Conservation (phyloP, 2,888 invertebrate species). For the Pasiphila rectangulata region DNA sequence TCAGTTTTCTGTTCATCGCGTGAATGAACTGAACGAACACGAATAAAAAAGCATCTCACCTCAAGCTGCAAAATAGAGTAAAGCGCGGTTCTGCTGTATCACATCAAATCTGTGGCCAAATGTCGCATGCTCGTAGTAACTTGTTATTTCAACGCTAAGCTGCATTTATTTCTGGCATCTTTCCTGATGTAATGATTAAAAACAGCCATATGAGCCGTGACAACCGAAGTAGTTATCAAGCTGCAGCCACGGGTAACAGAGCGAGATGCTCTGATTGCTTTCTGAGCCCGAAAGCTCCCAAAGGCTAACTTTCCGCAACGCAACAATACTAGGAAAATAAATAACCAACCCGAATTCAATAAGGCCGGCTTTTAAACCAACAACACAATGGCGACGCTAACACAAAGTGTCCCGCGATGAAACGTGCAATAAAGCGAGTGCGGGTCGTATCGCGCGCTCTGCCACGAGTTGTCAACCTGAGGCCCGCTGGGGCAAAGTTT, state of each 20-base stretch:
- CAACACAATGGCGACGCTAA: constrained; percentile 15
- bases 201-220: neutral
- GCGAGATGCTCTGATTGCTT: neutral
- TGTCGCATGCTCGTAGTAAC: too few relatives aligned
- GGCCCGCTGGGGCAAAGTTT: constrained; percentile 1
- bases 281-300: neutral
- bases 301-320: neutral
- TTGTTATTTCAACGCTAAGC: too few relatives aligned
- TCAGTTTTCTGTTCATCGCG: too few relatives aligned
- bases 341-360: constrained; percentile 19
- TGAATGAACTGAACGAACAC: too few relatives aligned
- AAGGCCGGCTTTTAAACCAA: constrained; percentile 17
- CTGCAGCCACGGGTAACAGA: too few relatives aligned
- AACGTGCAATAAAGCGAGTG: constrained; percentile 32
- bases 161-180: too few relatives aligned
- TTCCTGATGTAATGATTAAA: too few relatives aligned
- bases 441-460: constrained; percentile 45
- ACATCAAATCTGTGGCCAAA: too few relatives aligned
- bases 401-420: constrained; percentile 27
- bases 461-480: constrained; percentile 1
- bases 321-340: constrained; percentile 10
- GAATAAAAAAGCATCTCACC: too few relatives aligned
- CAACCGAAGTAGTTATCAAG: too few relatives aligned
- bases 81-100: too few relatives aligned
- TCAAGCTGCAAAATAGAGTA: too few relatives aligned